Evolutionary conservation across 2,797 vertebrate species (phyloP), one percentile per base, ranked within the genome.

Genomic region (Macropodus opercularis): DNA sequence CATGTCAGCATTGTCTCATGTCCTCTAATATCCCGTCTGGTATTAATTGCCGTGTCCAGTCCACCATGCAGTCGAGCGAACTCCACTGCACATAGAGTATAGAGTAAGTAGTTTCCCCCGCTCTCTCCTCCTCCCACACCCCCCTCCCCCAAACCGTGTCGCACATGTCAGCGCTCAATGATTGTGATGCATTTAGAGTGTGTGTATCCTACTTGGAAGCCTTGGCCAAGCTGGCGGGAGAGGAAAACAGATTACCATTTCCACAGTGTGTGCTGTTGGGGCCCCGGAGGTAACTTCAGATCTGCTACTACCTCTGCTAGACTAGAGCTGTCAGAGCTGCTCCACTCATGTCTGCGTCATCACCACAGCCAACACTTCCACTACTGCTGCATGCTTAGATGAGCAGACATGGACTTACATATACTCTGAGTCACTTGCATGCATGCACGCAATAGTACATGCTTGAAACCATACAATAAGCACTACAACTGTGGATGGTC

Each of bases 291-390:
- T 74, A 72, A 74, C 60, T 71, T 71, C 40, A 57, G 81, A 70
- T 57, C 51, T 71, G 64, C 73, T 63, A 55, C 81, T 85, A 85
- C 81, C 78, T 85, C 84, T 86, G 77, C 77, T 86, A 84, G 79
- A 85, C 80, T 69, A 74, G 71, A 85, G 69, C 66, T 85, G 83
- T 83, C 85, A 84, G 62, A 76, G 61, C 64, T 9, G 59, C 71
- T 86, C 50, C 14, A 11, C 63, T 88, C 81, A 86, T 51, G 76
- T 75, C 75, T 81, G 70, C 69, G 73, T 81, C 80, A 85, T 81
- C 53, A 38, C 55, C 52, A 46, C 75, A 39, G 46, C 79, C 63
- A 62, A 77, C 79, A 76, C 80, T 60, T 71, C 36, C 42, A 54
- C 42, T 55, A 50, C 44, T 7, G 31, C 61, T 13, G 51, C 72